Base-by-base conservation (phyloP, 2,113 vertebrate genomes). In the Tenrec ecaudatus region DNA sequence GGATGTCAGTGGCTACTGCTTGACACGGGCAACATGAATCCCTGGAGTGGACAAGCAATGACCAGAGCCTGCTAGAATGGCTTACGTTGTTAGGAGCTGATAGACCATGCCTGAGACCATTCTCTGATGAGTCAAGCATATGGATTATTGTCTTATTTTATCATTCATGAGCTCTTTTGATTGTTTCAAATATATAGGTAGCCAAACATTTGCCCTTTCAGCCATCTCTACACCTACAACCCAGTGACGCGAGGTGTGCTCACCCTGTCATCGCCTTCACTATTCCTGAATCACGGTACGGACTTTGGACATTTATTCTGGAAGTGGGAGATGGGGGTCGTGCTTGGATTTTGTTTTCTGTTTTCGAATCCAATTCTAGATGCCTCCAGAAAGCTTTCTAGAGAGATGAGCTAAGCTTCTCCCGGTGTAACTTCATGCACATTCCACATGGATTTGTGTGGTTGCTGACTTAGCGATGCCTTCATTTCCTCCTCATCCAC, bases 321-420 rank as follows among this genome's bases (percentile, higher is more conserved):
- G 27, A 6, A 60, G 15, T 64, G 82, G 82, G 47, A 43, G 43
- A 60, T n/a, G 10, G 11, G 36, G 10, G 9, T 12, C 1, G 23
- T 53, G 40, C 77, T 73, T 83, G 62, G 4, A 62, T 62, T 62
- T 57, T n/a, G 43, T 77, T 66, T 77, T 60, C 20, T 8, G 38
- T 82, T 73, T 69, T 85, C 71, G 75, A 82, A 31, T 31, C 60
- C 17, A 69, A 20, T 31, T 38, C 43, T 60, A 82, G 66, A 66
- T 60, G 38, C 27, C 60, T 94, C 36, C 10, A 10, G 33, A 66
- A n/a, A 88, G 53, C n/a, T 92, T 80, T 75, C 91, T 80, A 62
- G 69, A 29, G 25, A 87, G 81, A 75, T 1, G 47, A n/a, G 47
- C 38, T 86, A 40, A 3, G 16, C 4, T 73, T 94, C 92, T 78